Evolutionary conservation across 2,888 invertebrate species (phyloP).

Genomic region (Phortica magna): DNA sequence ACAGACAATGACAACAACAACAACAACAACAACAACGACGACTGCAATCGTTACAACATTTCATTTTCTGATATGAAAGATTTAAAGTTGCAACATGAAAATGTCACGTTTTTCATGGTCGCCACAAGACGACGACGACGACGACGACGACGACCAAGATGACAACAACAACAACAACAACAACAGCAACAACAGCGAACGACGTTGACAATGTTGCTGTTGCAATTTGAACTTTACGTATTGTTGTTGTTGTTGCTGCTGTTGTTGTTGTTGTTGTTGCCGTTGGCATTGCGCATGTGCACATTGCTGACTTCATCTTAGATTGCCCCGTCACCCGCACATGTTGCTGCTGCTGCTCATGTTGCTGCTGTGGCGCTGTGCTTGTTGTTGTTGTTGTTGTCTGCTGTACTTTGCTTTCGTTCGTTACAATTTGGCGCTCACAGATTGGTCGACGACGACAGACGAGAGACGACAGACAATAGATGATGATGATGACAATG

Average conservation of each 20-base stretch:
- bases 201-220: slow-evolving; percentile 40
- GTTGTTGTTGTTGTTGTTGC: slow-evolving; percentile 47
- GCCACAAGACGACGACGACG: slow-evolving; percentile 60
- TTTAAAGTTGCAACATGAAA: slow-evolving; percentile 77
- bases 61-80: slow-evolving; percentile 75
- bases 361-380: too few relatives aligned
- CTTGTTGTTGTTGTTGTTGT: slow-evolving; percentile 62
- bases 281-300: slow-evolving; percentile 68
- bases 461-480: not conserved
- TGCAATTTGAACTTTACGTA: slow-evolving; percentile 26
- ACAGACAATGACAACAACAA: slow-evolving; percentile 22
- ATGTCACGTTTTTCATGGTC: slow-evolving; percentile 78
- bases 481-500: not conserved
- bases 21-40: slow-evolving; percentile 35
- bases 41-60: slow-evolving; percentile 61
- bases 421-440: slow-evolving; percentile 45
- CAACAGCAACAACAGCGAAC: slow-evolving; percentile 24
- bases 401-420: slow-evolving; percentile 66
- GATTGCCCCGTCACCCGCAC: slow-evolving; percentile 20
- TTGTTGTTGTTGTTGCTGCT: slow-evolving; percentile 36
- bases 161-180: slow-evolving; percentile 11
- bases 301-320: slow-evolving; percentile 48
- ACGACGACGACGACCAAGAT: slow-evolving; percentile 9
- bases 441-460: slow-evolving; percentile 11
- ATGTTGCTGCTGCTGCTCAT: slow-evolving; percentile 29